Base-by-base conservation (phyloP, 2,797 vertebrate genomes). In the Perdix hodgsoniae region DNA sequence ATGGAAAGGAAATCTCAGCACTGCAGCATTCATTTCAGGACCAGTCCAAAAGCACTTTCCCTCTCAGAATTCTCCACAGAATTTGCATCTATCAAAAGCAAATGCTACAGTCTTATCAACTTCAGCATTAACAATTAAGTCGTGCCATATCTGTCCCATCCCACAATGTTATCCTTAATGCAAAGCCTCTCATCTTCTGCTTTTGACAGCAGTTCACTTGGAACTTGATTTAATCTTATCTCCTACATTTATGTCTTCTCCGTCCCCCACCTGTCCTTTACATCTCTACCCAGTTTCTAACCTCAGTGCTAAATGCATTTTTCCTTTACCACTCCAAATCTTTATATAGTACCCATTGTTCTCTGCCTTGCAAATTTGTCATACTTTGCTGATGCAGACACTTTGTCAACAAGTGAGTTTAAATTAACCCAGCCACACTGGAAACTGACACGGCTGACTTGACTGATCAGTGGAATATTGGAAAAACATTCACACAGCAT, bases 351-450 rank as follows among this genome's bases (percentile, higher is more conserved):
- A 66, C n/a, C 66, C 64, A 73, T 0, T 90, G 67, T 47, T 78
- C 65, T 77, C 40, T 64, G 63, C 33, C 59, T 91, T 49, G 66
- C 31, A 39, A 64, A 73, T 90, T 73, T 85, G 56, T 86, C 76
- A 85, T 66, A 77, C 70, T 86, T 93, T 89, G 66, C 54, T 14
- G 23, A 83, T 84, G 73, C 35, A 35, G 56, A 27, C 12, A 64
- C 7, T 93, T 49, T 52, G 76, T 83, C 67, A 91, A 79, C 56
- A 65, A 12, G 64, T 40, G 64, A 89, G 77, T 86, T 91, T 64
- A 84, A 86, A 87, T 92, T 83, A 95, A 92, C 64, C 71, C 83
- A 83, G 75, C 14, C 52, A 67, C 79, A 24, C 29, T 82, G 80
- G 61, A 76, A 88, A 73, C 59, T 75, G 84, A 35, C 81, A 80